A percentile compares a stretch with the other conserved stretches of the same genome.
Evolutionary conservation across 1,140 invertebrate species (phyloP).

Genomic region (Kradibia gibbosae): DNA sequence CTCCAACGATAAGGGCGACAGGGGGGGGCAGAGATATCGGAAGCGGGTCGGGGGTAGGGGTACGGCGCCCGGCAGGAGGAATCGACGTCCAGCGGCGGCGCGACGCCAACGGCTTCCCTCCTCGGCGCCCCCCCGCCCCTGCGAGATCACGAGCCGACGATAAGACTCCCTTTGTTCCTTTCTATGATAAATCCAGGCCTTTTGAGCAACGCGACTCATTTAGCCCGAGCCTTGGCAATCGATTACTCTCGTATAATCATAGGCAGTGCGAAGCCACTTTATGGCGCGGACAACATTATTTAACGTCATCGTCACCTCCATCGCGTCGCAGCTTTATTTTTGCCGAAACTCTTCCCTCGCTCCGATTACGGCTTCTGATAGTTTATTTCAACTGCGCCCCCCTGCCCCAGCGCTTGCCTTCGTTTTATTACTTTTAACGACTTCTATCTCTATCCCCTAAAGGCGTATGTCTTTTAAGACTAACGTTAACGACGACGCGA

Average conservation of each 20-base stretch:
- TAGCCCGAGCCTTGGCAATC: background rate
- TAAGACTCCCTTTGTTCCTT: background rate
- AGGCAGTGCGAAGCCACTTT: background rate
- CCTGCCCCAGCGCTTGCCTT: no score
- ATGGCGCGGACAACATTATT: background rate
- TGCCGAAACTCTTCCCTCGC: no score
- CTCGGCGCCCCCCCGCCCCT: no score
- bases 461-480: no score
- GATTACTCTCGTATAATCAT: background rate
- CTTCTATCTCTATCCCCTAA: no score
- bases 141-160: no score
- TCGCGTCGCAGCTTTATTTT: no score
- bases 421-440: no score
- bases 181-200: background rate
- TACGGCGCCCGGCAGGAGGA: background rate
- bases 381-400: no score
- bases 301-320: background rate
- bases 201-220: background rate
- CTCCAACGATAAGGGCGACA: background rate
- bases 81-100: no score
- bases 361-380: no score
- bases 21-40: background rate
- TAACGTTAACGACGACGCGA: no score
- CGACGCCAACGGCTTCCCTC: background rate
- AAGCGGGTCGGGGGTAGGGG: background rate